Evolutionary conservation across 2,113 vertebrate genomes (phyloP).

Genomic region (Semnornis frantzii): DNA sequence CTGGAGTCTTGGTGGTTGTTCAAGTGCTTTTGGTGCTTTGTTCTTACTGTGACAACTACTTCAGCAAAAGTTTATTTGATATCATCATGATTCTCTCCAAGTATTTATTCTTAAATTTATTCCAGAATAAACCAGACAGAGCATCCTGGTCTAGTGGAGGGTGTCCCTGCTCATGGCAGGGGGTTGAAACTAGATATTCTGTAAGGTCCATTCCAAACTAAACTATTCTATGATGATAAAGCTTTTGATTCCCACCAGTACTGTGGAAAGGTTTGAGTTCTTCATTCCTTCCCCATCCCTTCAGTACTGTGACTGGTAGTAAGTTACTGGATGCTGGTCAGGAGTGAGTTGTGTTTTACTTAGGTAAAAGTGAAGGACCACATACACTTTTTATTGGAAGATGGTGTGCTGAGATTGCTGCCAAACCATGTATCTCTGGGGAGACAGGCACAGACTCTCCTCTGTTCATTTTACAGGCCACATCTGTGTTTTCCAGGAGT

Average conservation of each 20-base stretch:
- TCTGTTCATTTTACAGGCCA: not conserved
- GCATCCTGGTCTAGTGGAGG: too few species aligned
- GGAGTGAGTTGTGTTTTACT: not conserved
- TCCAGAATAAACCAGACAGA: too few species aligned
- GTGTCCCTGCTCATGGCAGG: too few species aligned
- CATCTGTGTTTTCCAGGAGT: constrained; percentile 2
- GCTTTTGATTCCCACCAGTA: not conserved
- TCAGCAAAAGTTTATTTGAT: not conserved
- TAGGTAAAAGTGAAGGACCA: not conserved
- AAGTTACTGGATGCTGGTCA: not conserved
- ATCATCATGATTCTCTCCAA: not conserved
- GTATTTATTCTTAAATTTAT: too few species aligned
- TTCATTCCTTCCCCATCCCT: not conserved
- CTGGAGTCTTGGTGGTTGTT: not conserved
- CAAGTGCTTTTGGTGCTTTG: not conserved
- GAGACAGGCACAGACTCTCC: not conserved
- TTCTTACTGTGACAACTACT: too few species aligned
- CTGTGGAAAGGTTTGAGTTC: not conserved
- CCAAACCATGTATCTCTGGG: not conserved
- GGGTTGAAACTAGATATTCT: too few species aligned
- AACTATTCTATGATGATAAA: too few species aligned
- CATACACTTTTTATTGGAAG: not conserved
- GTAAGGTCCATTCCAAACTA: too few species aligned
- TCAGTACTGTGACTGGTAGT: not conserved
- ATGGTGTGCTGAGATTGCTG: not conserved